Conservation (phyloP, 2,797 vertebrate genomes). For the Chaetophractus vellerosus region DNA sequence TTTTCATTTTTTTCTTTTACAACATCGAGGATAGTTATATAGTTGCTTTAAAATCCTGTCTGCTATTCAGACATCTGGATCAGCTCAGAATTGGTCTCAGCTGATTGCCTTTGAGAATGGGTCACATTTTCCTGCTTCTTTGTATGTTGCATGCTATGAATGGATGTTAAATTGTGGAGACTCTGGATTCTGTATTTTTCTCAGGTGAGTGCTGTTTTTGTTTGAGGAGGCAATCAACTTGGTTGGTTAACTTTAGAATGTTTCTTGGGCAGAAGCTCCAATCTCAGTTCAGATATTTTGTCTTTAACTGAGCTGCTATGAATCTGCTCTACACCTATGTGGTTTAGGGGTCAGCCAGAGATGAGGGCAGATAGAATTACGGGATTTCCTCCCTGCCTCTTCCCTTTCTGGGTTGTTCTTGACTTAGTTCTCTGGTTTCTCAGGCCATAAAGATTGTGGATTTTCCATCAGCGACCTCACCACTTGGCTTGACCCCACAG, state of each 20-base stretch:
- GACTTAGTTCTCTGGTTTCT: too few relatives aligned
- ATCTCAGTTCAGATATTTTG: not conserved
- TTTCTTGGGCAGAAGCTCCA: not conserved
- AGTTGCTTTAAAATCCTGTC: too few relatives aligned
- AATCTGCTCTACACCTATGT: too few relatives aligned
- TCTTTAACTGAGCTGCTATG: not conserved
- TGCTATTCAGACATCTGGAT: too few relatives aligned
- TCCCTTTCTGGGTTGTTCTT: too few relatives aligned
- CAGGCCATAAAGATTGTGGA: too few relatives aligned
- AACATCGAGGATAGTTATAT: not conserved
- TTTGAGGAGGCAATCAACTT: not conserved
- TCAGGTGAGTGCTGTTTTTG: not conserved
- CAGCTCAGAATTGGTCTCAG: not conserved
- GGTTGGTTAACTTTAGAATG: not conserved
- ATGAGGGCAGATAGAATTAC: not conserved
- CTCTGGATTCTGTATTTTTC: not conserved
- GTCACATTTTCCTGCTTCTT: not conserved
- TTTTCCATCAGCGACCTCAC: too few relatives aligned
- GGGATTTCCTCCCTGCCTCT: too few relatives aligned
- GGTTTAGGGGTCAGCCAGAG: not conserved
- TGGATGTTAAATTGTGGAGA: too few relatives aligned
- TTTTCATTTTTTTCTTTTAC: constrained; percentile 20
- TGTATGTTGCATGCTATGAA: too few relatives aligned
- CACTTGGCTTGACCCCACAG: too few relatives aligned
- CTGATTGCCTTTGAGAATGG: not conserved